Evolutionary conservation across 2,888 invertebrate genomes (phyloP).

Genomic region (Drosophila melanosoma): DNA sequence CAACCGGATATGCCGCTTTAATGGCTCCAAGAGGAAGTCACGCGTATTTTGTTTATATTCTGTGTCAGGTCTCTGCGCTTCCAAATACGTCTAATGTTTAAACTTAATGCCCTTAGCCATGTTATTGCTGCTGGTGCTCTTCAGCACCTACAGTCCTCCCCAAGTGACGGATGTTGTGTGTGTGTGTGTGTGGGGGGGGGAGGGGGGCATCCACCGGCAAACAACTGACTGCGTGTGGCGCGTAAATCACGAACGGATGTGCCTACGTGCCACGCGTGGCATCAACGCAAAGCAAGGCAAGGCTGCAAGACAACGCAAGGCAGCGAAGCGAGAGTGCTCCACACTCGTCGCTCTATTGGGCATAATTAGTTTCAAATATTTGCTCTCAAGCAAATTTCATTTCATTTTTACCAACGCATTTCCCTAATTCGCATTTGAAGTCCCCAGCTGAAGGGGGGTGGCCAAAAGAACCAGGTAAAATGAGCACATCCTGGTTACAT

Average conservation of each 20-base stretch:
- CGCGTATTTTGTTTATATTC: slow-evolving; percentile 80
- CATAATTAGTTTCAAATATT: slow-evolving; percentile 80
- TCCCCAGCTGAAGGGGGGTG: not conserved
- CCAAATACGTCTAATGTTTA: slow-evolving; percentile 63
- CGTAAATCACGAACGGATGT: slow-evolving; percentile 73
- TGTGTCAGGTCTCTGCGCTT: slow-evolving; percentile 33
- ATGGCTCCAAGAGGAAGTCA: slow-evolving; percentile 80
- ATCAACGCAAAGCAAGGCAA: not conserved
- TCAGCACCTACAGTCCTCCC: slow-evolving; percentile 7
- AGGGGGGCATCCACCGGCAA: slow-evolving; percentile 7
- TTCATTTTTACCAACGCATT: slow-evolving; percentile 57
- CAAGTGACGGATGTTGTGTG: slow-evolving; percentile 37
- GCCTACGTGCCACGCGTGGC: slow-evolving; percentile 55
- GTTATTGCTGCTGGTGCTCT: slow-evolving; percentile 20
- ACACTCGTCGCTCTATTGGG: slow-evolving; percentile 71
- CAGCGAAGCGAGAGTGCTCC: slow-evolving; percentile 35
- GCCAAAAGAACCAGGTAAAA: slow-evolving; percentile 28
- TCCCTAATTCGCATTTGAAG: slow-evolving; percentile 57
- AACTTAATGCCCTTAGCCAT: slow-evolving; percentile 59
- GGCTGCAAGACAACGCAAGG: slow-evolving; percentile 8
- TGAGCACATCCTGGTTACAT: slow-evolving; percentile 39
- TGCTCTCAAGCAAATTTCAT: slow-evolving; percentile 69
- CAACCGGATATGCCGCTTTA: slow-evolving; percentile 80
- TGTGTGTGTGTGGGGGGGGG: no score
- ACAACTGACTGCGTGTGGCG: slow-evolving; percentile 23